phyloP scores from a whole-genome alignment of 2,888 invertebrate species.

The Chouioia cunea region DNA sequence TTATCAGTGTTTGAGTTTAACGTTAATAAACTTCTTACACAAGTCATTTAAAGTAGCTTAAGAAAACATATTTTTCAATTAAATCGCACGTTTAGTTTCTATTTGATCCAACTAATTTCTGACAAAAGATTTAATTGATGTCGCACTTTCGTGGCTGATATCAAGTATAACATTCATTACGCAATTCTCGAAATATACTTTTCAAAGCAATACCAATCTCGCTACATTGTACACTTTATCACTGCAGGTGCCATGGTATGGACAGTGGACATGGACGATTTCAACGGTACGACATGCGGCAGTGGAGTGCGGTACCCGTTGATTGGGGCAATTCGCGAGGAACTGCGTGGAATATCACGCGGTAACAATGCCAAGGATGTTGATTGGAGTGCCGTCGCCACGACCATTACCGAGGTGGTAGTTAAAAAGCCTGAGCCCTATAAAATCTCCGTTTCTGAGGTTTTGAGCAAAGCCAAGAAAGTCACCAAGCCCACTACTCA shows the following conservation, averaged over 20 bases:
- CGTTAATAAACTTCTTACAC: too few relatives aligned
- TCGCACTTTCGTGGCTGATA: too few relatives aligned
- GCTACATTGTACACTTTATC: too few relatives aligned
- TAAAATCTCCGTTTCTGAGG: slow-evolving; percentile 82
- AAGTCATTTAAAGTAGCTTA: too few relatives aligned
- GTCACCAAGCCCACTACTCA: slow-evolving; percentile 75
- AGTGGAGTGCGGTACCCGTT: slow-evolving; percentile 90
- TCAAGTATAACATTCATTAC: too few relatives aligned
- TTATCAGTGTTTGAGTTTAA: too few relatives aligned
- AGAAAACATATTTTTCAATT: too few relatives aligned
- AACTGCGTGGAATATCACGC: slow-evolving; percentile 85
- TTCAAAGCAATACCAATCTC: too few relatives aligned
- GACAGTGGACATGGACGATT: slow-evolving; percentile 96
- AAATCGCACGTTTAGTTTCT: too few relatives aligned
- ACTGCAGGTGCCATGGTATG: slow-evolving; percentile 90
- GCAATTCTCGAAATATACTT: too few relatives aligned
- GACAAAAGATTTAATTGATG: too few relatives aligned
- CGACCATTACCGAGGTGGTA: slow-evolving; percentile 72
- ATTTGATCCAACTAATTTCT: too few relatives aligned
- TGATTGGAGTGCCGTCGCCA: slow-evolving; percentile 86
- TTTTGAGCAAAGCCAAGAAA: slow-evolving; percentile 73
- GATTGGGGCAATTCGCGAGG: slow-evolving; percentile 92
- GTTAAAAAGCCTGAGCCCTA: slow-evolving; percentile 81
- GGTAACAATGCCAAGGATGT: slow-evolving; percentile 87
- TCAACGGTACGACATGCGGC: slow-evolving; percentile 85